Evolutionary conservation across 2,113 vertebrate genomes (phyloP).

Genomic region (Calyptommatus sinebrachiatus): DNA sequence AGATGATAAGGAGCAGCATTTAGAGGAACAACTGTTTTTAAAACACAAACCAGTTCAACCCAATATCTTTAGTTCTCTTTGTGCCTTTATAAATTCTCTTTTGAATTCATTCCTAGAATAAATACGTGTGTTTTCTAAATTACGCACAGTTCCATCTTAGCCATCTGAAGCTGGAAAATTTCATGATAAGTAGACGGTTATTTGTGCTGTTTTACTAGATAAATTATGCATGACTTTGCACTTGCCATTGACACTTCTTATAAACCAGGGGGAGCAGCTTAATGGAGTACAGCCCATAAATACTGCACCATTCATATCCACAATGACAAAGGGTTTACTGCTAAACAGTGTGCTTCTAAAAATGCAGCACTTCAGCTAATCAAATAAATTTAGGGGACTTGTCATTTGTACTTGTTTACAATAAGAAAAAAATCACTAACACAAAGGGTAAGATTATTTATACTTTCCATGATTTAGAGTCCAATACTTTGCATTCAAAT

Average conservation of each 20-base stretch:
- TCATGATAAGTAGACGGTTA: conserved; percentile 15
- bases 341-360: conserved; percentile 33
- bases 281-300: conserved; percentile 3
- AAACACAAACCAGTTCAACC: conserved; percentile 20
- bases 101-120: background rate
- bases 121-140: background rate
- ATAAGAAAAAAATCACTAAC: background rate
- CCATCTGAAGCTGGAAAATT: conserved; percentile 25
- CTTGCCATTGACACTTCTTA: conserved; percentile 14
- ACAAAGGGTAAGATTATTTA: conserved; percentile 33
- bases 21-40: background rate
- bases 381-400: conserved; percentile 43
- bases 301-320: conserved; percentile 4
- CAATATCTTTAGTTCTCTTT: background rate
- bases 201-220: conserved; percentile 14
- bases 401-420: conserved; percentile 39
- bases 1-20: background rate
- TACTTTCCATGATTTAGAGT: conserved; percentile 45
- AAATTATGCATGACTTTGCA: conserved; percentile 3
- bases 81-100: background rate
- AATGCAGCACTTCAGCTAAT: conserved; percentile 21
- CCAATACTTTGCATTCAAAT: conserved; percentile 8
- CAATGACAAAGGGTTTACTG: conserved; percentile 31
- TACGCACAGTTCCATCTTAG: background rate
- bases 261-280: conserved; percentile 15